Evolutionary conservation across 2,797 vertebrate species (phyloP).

Genomic region (Eidolon dupreanum): DNA sequence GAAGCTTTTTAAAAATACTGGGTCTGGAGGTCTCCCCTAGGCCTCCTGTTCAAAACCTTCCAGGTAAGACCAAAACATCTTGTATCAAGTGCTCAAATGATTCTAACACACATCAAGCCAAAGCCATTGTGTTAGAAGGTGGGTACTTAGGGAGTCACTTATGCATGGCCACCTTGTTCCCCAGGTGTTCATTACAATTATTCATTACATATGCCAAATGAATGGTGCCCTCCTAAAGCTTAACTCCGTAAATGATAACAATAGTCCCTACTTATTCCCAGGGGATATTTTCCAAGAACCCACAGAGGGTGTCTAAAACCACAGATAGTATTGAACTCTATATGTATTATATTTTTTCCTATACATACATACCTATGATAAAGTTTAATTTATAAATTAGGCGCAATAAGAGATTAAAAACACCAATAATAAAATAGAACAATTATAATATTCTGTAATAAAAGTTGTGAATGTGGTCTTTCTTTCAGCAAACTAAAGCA

Average conservation of each 20-base stretch:
- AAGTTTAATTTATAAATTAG: neutral
- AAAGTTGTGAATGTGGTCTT: neutral
- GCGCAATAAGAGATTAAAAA: neutral
- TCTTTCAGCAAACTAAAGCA: neutral
- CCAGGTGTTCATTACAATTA: neutral
- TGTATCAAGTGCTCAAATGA: neutral
- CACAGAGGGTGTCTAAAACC: too few relatives aligned
- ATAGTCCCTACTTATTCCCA: neutral
- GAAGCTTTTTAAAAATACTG: neutral
- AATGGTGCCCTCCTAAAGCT: neutral
- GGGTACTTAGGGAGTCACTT: neutral
- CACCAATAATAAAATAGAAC: neutral
- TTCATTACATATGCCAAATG: neutral
- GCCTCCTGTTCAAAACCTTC: neutral
- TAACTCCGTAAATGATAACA: neutral
- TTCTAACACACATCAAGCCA: neutral
- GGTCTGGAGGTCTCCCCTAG: neutral
- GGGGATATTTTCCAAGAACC: neutral
- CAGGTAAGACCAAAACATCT: neutral
- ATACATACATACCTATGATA: neutral
- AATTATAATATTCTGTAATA: neutral
- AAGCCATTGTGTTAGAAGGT: neutral
- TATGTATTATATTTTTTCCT: neutral
- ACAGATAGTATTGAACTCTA: neutral
- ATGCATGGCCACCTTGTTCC: neutral